Base-by-base conservation (phyloP, 2,888 invertebrate genomes). In the Lamproptera curius region DNA sequence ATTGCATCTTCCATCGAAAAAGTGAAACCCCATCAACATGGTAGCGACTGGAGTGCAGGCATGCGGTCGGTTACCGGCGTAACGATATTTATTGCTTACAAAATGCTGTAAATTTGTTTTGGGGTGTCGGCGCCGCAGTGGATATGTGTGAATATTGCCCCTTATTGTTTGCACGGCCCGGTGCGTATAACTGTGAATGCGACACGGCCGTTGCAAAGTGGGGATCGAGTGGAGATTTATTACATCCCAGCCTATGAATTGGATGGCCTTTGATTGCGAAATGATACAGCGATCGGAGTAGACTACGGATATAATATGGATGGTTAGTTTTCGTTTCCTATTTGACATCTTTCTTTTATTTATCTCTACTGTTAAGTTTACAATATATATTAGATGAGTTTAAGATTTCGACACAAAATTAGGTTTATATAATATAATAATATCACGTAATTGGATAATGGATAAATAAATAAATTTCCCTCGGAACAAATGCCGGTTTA, bases 91-190 rank as follows among this genome's bases (percentile, higher is more conserved):
- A 76, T 73, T 69, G 73, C 72, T 57, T 53, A 59, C 61, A 60
- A 62, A 64, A 58, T 54, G 60, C 40, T 55, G 61, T 59, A 65
- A 68, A 73, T 73, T 73, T 72, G 76, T 73, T 69, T 68, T 70
- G 77, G 80, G 76, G 67, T 72, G 70, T 60, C 58, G 63, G 70
- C 71, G 71, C 36, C 11, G 70, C 67, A 67, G 20, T 58, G 63
- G 59, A 67, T 70, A 70, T 65, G n/a, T n/a, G 65, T 58, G 63
- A 60, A 67, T 70, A 70, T 65, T 67, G 59, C 50, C 50, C 54
- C 50, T 50, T 57, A 70, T 78, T 77, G 75, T 80, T 66, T 67
- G 70, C 56, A 63, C 55, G 64, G 57, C 73, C 69, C 73, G 57
- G 53, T 53, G 28, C 42, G 23, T 51, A 43, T 6, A 50, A 51